Percentiles rank a stretch among this genome's conserved stretches.
phyloP scores from a whole-genome alignment of 1,140 invertebrate genomes.

The Formica selysi region DNA sequence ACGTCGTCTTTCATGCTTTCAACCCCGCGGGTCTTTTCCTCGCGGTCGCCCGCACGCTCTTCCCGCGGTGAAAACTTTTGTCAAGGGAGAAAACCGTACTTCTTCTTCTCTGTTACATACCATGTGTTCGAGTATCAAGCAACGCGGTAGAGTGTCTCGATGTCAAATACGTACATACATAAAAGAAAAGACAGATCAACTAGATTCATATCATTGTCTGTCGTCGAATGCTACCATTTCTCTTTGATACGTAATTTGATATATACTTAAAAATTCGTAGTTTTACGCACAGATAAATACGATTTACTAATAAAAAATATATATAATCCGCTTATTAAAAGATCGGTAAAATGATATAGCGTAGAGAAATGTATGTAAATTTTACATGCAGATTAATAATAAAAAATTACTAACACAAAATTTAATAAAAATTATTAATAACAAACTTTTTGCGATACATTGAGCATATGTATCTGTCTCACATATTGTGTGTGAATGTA shows the following conservation, averaged over 20 bases:
- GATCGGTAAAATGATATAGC: background rate
- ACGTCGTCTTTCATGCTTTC: constrained; percentile 47
- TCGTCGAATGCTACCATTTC: too few species aligned
- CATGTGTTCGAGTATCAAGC: background rate
- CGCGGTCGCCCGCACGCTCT: background rate
- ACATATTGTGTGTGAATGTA: background rate
- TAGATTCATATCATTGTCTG: too few species aligned
- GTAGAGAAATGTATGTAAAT: background rate
- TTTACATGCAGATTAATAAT: too few species aligned
- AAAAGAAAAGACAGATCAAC: too few species aligned
- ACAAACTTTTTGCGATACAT: too few species aligned
- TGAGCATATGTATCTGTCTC: too few species aligned
- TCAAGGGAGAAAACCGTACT: constrained; percentile 21
- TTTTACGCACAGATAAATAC: constrained; percentile 8
- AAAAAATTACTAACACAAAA: too few species aligned
- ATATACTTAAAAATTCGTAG: background rate
- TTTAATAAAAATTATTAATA: too few species aligned
- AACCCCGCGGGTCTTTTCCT: constrained; percentile 18
- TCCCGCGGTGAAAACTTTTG: constrained; percentile 59
- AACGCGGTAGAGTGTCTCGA: too few species aligned
- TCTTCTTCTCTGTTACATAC: constrained; percentile 6
- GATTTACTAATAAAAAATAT: background rate
- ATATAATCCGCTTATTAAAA: background rate
- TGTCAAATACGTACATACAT: too few species aligned
- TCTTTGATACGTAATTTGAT: background rate